These are phyloP conservation scores for Esox masquinongy DNA, from an alignment of 2,797 vertebrate species.

Conservation along the genomic window DNA sequence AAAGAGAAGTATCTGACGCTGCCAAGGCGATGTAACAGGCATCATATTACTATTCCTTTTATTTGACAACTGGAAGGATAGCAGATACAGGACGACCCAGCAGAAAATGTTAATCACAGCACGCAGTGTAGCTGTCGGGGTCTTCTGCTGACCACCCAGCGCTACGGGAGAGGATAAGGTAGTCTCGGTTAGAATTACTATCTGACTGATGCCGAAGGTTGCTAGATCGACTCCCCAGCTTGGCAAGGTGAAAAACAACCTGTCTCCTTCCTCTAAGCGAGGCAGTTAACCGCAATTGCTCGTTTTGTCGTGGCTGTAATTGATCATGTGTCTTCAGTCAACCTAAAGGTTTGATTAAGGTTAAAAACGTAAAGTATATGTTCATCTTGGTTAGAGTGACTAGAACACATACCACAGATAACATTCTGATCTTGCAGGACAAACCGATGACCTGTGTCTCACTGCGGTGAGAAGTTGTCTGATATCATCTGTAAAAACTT, in stretches of 20 bases:
- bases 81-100: not conserved
- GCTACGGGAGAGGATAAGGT: too few relatives aligned
- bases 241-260: too few relatives aligned
- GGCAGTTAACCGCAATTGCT: too few relatives aligned
- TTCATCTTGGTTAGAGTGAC: not conserved
- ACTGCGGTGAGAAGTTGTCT: not conserved
- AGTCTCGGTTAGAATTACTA: not conserved
- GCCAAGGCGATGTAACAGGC: not conserved
- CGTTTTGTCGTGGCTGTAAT: too few relatives aligned
- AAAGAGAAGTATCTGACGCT: not conserved
- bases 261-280: too few relatives aligned
- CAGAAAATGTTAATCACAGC: not conserved
- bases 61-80: not conserved
- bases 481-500: not conserved
- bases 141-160: too few relatives aligned
- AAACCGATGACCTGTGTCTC: not conserved
- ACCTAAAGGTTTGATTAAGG: too few relatives aligned
- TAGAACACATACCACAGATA: not conserved
- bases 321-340: too few relatives aligned
- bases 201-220: not conserved
- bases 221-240: too few relatives aligned
- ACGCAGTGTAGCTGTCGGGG: not conserved
- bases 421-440: not conserved
- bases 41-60: not conserved
- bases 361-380: not conserved